Evolutionary conservation across 2,113 vertebrate genomes (phyloP).

Genomic region (Amblyopsis rosae): DNA sequence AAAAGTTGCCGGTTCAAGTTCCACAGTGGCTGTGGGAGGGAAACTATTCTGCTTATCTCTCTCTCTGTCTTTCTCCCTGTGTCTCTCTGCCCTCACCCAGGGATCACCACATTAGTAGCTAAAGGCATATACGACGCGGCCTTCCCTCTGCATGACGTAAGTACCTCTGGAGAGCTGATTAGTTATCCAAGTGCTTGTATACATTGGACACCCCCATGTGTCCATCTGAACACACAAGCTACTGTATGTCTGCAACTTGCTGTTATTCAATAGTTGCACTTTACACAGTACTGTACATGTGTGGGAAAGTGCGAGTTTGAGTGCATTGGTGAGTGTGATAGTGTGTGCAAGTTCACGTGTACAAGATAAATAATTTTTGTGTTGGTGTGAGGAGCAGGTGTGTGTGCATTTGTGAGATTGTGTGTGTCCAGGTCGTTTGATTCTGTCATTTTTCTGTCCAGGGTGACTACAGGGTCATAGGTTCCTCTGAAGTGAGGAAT

Average conservation of each 20-base stretch:
- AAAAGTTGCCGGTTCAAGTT: too few relatives aligned
- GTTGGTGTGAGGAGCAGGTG: neutral
- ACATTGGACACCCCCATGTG: neutral
- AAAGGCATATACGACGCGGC: conserved; percentile 92
- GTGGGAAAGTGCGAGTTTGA: neutral
- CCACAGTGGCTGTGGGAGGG: neutral
- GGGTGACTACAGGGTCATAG: conserved; percentile 72
- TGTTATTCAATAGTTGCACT: neutral
- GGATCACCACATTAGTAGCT: conserved; percentile 91
- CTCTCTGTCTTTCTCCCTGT: neutral
- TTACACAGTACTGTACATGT: neutral
- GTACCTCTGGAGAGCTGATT: conserved; percentile 51
- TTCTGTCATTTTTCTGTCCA: conserved; percentile 38
- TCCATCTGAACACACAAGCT: too few relatives aligned
- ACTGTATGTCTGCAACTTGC: too few relatives aligned
- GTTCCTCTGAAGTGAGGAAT: conserved; percentile 65
- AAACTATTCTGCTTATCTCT: neutral
- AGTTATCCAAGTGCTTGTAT: neutral
- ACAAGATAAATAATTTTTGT: neutral
- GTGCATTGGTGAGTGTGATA: neutral
- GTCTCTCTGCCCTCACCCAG: conserved; percentile 62
- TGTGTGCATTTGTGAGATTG: neutral
- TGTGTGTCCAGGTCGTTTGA: neutral
- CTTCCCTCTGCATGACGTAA: conserved; percentile 94
- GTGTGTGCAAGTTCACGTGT: neutral